Percentiles rank a stretch among this genome's conserved stretches.
Evolutionary conservation across 2,113 vertebrate genomes (phyloP).

Genomic region (Trichomycterus rosablanca): DNA sequence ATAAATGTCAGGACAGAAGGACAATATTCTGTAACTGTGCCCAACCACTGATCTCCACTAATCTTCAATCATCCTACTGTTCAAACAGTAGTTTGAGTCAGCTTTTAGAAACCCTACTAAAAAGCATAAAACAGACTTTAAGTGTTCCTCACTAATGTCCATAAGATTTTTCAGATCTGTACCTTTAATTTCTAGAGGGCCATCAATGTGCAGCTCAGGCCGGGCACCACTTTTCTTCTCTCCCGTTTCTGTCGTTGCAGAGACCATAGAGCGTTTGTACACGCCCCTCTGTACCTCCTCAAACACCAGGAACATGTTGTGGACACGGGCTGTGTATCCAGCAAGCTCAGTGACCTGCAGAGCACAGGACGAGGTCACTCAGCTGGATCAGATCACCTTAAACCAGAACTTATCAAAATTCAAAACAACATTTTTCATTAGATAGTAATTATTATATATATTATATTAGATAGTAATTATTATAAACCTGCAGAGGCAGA

Average conservation of each 20-base stretch:
- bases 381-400: not conserved
- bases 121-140: no score
- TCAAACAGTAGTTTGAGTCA: no score
- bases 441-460: no score
- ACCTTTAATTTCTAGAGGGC: slow-evolving; percentile 88
- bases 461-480: no score
- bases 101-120: no score
- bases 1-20: no score
- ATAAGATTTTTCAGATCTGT: slow-evolving; percentile 34
- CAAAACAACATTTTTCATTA: no score
- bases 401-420: not conserved
- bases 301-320: slow-evolving; percentile 94
- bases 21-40: no score
- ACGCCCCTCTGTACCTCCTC: slow-evolving; percentile 89
- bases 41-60: no score
- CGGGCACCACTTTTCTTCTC: slow-evolving; percentile 63
- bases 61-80: no score
- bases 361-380: slow-evolving; percentile 14
- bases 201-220: slow-evolving; percentile 70
- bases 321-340: slow-evolving; percentile 90
- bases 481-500: no score
- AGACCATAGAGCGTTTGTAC: slow-evolving; percentile 80
- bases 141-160: no score
- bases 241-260: slow-evolving; percentile 54
- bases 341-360: slow-evolving; percentile 90